Evolutionary conservation across 2,797 vertebrate genomes (phyloP).

Genomic region (Scleropages formosus): DNA sequence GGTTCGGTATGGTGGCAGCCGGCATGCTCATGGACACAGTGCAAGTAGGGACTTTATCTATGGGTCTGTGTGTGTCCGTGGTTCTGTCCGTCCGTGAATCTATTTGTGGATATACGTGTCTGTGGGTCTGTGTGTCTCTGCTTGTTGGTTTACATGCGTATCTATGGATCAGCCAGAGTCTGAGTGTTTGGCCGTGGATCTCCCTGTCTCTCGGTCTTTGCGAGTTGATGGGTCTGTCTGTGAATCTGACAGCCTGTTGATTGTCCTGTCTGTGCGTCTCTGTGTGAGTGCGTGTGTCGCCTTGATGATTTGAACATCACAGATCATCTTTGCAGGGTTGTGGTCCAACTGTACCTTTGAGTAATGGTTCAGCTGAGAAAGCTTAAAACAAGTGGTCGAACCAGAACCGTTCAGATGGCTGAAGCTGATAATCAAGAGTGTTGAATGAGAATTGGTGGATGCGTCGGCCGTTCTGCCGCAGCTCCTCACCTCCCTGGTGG

Average conservation of each 20-base stretch:
- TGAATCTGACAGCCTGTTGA: not conserved
- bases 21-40: slow-evolving; percentile 75
- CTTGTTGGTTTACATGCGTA: slow-evolving; percentile 8
- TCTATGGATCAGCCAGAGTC: no score
- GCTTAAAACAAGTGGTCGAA: no score
- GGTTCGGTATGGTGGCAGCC: slow-evolving; percentile 72
- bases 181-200: no score
- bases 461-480: not conserved
- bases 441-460: not conserved
- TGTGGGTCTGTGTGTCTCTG: slow-evolving; percentile 4
- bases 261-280: not conserved
- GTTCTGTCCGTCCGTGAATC: not conserved
- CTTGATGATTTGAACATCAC: no score
- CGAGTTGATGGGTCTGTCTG: slow-evolving; percentile 2
- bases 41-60: slow-evolving; percentile 71
- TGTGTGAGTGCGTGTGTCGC: slow-evolving; percentile 8
- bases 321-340: no score
- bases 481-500: no score
- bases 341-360: no score
- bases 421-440: slow-evolving; percentile 13
- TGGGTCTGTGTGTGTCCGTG: slow-evolving; percentile 10
- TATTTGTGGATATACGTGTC: not conserved
- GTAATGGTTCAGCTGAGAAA: no score
- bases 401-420: no score
- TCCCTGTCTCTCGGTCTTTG: not conserved